Evolutionary conservation across 2,888 invertebrate species (phyloP), one percentile per base, ranked within the genome.

Genomic region (Eupithecia insigniata): DNA sequence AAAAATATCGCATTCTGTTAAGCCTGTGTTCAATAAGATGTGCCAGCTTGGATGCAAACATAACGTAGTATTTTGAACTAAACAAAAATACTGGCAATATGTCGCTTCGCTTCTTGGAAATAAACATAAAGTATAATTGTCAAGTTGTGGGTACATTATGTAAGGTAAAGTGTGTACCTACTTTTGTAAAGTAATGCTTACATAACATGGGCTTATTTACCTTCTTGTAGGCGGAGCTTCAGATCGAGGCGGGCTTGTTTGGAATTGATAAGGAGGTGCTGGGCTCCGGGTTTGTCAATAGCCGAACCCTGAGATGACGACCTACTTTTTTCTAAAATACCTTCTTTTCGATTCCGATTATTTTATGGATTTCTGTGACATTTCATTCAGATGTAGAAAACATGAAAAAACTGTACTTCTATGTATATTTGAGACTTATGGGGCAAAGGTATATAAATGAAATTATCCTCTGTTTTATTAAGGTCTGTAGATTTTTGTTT

Each of bases 201-300:
- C 88, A 90, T 90, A 88, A 85, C 88, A 82, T 89, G 72, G 72
- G 74, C 85, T 88, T 92, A 93, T 92, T 89, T 93, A 93, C 90
- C 87, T 89, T 87, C 84, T 84, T 84, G 92, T 90, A 92, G 93
- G 93, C 92, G 93, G 91, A 89, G 93, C 92, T 85, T 88, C 85
- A 84, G 86, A 87, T 89, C 85, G 90, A 93, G 93, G 93, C 93
- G 93, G 93, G 92, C 90, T 92, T 92, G 90, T 92, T 92, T 91
- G 87, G 87, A 89, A 90, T 92, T 90, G 91, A 92, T 91, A 91
- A 91, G 92, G 91, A 93, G 93, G 92, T 89, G 92, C 86, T 87
- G 85, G 85, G 85, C 85, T 82, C 81, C 86, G 88, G 89, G 87
- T 90, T 90, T 92, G 91, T 91, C 89, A 89, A 90, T 88, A 87